Evolutionary conservation across 2,113 vertebrate genomes (phyloP).

Genomic region (Raphicerus campestris): DNA sequence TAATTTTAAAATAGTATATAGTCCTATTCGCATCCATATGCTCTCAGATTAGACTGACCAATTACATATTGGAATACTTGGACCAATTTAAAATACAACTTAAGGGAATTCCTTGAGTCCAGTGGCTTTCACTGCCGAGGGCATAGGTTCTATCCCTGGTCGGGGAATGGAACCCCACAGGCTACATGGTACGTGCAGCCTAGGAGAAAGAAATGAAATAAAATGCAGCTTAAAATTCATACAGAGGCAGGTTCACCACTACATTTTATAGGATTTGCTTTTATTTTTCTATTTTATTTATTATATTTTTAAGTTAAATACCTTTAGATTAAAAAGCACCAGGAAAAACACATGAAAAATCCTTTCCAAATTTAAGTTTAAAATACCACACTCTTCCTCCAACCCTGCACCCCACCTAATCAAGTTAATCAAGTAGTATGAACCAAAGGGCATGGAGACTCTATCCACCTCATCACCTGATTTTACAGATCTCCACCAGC

Average conservation of each 20-base stretch:
- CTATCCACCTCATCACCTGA: background rate
- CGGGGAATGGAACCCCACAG: fast-evolving
- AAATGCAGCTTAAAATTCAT: background rate
- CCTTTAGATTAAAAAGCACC: background rate
- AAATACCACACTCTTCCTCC: background rate
- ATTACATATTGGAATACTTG: background rate
- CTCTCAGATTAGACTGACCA: background rate
- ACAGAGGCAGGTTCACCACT: background rate
- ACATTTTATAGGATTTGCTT: background rate
- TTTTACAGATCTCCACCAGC: background rate
- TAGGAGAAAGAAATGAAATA: background rate
- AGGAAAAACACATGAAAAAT: background rate
- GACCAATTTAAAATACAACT: background rate
- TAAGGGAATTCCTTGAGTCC: background rate
- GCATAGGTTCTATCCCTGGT: background rate
- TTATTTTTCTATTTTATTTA: background rate
- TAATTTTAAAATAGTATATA: background rate
- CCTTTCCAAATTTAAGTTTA: background rate
- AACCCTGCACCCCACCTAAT: background rate
- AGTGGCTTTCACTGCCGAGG: background rate
- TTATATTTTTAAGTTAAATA: background rate
- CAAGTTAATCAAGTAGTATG: background rate
- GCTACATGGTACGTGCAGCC: background rate
- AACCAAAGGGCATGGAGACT: background rate
- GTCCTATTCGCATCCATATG: background rate